Evolutionary conservation across 1,140 invertebrate genomes (phyloP).

Genomic region (Lasioglossum albipes): DNA sequence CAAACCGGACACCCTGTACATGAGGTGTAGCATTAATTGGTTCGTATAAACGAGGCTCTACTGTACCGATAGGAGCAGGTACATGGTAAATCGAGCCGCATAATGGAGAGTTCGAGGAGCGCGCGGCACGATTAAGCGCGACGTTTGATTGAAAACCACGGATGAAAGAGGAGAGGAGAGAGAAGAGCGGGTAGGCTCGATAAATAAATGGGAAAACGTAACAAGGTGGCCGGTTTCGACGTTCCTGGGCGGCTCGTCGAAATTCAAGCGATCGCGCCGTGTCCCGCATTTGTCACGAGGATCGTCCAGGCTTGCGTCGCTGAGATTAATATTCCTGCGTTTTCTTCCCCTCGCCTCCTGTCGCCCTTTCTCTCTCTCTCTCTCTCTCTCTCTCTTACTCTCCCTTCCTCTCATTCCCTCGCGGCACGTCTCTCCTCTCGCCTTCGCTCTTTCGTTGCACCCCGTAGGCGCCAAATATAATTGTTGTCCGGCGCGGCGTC

Average conservation of each 20-base stretch:
- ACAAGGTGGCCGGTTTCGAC: slow-evolving; percentile 28
- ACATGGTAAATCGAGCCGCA: too few relatives aligned
- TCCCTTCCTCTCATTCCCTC: slow-evolving; percentile 3
- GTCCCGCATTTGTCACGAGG: slow-evolving; percentile 65
- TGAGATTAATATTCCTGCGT: slow-evolving; percentile 65
- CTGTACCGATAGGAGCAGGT: too few relatives aligned
- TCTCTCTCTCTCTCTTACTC: slow-evolving; percentile 18
- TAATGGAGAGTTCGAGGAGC: neutral
- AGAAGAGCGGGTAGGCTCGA: neutral
- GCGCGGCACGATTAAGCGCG: neutral
- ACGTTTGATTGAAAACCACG: neutral
- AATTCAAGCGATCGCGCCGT: slow-evolving; percentile 56
- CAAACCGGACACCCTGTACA: too few relatives aligned
- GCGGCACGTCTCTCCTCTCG: neutral
- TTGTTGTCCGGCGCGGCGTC: slow-evolving; percentile 52
- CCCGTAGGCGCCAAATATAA: slow-evolving; percentile 66
- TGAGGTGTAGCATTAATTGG: too few relatives aligned
- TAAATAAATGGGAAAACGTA: slow-evolving; percentile 22
- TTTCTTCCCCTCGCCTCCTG: slow-evolving; percentile 42
- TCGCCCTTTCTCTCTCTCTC: neutral
- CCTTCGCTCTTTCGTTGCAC: neutral
- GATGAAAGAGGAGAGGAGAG: neutral
- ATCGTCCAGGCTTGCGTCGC: slow-evolving; percentile 34
- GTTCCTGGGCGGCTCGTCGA: slow-evolving; percentile 41
- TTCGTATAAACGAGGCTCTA: too few relatives aligned